These are phyloP conservation scores for Acleris literana DNA, from an alignment of 2,888 invertebrate genomes.

Conservation along the genomic window DNA sequence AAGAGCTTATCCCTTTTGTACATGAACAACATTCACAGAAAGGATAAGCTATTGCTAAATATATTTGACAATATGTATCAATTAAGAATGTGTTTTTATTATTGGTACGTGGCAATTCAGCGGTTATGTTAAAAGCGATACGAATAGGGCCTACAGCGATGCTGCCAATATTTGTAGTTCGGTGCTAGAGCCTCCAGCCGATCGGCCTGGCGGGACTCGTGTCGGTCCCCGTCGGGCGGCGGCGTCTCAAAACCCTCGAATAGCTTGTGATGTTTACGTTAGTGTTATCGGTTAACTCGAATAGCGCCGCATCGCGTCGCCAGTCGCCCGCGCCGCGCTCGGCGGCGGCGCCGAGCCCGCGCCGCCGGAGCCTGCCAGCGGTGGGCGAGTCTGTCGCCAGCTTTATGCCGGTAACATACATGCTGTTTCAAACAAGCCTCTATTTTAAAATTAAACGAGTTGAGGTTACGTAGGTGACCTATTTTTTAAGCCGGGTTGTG, in stretches of 20 bases:
- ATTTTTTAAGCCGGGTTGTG: no score
- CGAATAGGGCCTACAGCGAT: constrained; percentile 15
- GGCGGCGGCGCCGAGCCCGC: constrained; percentile 20
- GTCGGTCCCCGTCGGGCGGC: not conserved
- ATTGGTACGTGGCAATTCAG: not conserved
- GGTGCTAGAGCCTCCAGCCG: constrained; percentile 8
- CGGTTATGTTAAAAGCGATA: constrained; percentile 2
- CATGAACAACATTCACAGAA: not conserved
- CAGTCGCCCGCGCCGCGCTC: constrained; percentile 24
- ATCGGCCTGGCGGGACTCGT: not conserved
- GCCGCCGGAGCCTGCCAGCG: not conserved
- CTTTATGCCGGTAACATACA: not conserved
- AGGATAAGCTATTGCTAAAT: not conserved
- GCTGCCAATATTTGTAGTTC: constrained; percentile 16
- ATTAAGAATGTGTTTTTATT: not conserved
- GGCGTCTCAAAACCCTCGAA: constrained; percentile 14
- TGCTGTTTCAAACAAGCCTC: not conserved
- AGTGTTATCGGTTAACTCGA: constrained; percentile 11
- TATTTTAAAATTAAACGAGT: no score
- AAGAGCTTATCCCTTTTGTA: not conserved
- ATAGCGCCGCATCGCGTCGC: constrained; percentile 31
- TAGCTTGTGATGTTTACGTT: constrained; percentile 22
- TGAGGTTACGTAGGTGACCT: no score
- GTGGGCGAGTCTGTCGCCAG: not conserved
- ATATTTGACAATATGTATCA: not conserved